phyloP scores from a whole-genome alignment of 2,888 invertebrate genomes.

The Idaea biselata region DNA sequence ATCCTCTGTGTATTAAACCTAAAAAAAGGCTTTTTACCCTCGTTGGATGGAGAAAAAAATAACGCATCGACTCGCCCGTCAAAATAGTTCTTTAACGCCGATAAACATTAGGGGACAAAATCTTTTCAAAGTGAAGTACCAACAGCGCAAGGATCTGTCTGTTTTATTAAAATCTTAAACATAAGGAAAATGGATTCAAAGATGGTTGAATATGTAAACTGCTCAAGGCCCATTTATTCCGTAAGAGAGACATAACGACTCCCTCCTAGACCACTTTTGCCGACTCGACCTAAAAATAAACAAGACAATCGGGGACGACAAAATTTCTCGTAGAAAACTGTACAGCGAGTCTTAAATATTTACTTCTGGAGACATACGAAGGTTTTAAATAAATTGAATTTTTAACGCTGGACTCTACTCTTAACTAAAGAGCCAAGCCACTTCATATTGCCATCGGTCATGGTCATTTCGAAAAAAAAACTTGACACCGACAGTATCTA shows the following conservation, averaged over 20 bases:
- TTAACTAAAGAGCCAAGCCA: too few species aligned
- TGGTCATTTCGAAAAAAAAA: too few species aligned
- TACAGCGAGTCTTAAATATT: conserved; percentile 31
- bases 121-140: background rate
- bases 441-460: too few species aligned
- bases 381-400: conserved; percentile 29
- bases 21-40: too few species aligned
- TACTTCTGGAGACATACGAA: conserved; percentile 25
- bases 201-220: conserved; percentile 20
- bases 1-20: too few species aligned
- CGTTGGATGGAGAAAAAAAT: too few species aligned
- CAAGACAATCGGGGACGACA: conserved; percentile 32
- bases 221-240: conserved; percentile 31
- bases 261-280: conserved; percentile 46
- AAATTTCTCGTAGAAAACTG: conserved; percentile 31
- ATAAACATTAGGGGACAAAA: background rate
- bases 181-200: conserved; percentile 30
- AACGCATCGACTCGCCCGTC: too few species aligned
- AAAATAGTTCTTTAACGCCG: background rate
- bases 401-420: conserved; percentile 21
- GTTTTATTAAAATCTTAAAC: background rate
- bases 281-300: conserved; percentile 61
- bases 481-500: too few species aligned
- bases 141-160: background rate
- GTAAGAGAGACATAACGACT: conserved; percentile 41